phyloP scores from a whole-genome alignment of 2,113 vertebrate genomes.

The Haemorhous mexicanus region DNA sequence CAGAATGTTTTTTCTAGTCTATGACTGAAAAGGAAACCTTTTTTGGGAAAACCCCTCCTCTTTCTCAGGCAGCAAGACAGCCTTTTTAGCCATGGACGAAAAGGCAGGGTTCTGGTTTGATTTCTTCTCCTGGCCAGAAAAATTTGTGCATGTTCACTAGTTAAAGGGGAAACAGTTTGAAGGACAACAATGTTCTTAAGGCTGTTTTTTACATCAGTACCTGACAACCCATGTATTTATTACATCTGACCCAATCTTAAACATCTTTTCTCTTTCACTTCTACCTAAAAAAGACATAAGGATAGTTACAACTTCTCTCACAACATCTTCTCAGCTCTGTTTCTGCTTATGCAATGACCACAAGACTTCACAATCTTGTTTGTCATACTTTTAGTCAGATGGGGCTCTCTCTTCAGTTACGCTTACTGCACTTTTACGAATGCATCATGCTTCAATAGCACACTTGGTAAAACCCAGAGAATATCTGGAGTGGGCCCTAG shows the following conservation, averaged over 20 bases:
- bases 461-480: neutral
- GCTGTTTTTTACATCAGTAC: neutral
- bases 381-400: neutral
- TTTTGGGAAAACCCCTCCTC: neutral
- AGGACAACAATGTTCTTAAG: neutral
- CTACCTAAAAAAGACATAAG: neutral
- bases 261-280: neutral
- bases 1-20: neutral
- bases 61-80: neutral
- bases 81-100: neutral
- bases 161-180: neutral
- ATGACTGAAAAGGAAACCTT: neutral
- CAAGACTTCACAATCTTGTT: neutral
- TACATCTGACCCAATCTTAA: neutral
- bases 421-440: neutral
- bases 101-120: neutral
- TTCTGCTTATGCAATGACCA: neutral
- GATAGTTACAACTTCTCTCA: neutral
- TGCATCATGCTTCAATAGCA: neutral
- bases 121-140: neutral
- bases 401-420: neutral
- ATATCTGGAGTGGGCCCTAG: accelerated
- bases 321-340: neutral
- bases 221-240: neutral
- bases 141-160: neutral